These are phyloP conservation scores for Lophotriccus pileatus DNA, from an alignment of 2,797 vertebrate species.

Conservation along the genomic window DNA sequence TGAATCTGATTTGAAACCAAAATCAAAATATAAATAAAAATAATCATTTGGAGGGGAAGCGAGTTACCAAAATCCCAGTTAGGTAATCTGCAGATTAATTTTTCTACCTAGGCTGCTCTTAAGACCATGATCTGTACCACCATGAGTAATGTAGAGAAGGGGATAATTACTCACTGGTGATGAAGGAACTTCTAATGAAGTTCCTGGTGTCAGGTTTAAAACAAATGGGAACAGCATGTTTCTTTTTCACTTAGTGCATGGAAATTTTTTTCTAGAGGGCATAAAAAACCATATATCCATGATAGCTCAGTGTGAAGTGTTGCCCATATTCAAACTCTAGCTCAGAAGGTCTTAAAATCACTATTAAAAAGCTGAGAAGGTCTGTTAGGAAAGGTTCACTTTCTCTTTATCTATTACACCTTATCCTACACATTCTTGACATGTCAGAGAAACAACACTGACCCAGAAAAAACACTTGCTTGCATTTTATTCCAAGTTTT, in stretches of 20 bases:
- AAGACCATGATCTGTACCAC: neutral
- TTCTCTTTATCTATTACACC: neutral
- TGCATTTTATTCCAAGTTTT: neutral
- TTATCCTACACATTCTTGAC: neutral
- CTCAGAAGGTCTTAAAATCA: neutral
- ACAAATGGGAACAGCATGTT: neutral
- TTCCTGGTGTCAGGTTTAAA: neutral
- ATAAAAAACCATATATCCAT: accelerated
- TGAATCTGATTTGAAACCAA: neutral
- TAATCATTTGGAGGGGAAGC: neutral
- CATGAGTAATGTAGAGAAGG: neutral
- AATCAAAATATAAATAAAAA: neutral
- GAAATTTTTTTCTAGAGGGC: neutral
- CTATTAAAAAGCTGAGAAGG: neutral
- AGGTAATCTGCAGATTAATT: neutral
- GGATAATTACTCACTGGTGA: neutral
- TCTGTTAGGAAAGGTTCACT: neutral
- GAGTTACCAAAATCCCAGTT: neutral
- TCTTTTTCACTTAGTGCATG: neutral
- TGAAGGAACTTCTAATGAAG: neutral
- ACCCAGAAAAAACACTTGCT: neutral
- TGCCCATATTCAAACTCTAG: neutral
- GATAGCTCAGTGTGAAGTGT: neutral
- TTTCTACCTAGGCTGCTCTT: neutral
- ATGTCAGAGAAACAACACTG: neutral